Conservation (phyloP, 2,113 vertebrate species). For the Ginglymostoma cirratum region DNA sequence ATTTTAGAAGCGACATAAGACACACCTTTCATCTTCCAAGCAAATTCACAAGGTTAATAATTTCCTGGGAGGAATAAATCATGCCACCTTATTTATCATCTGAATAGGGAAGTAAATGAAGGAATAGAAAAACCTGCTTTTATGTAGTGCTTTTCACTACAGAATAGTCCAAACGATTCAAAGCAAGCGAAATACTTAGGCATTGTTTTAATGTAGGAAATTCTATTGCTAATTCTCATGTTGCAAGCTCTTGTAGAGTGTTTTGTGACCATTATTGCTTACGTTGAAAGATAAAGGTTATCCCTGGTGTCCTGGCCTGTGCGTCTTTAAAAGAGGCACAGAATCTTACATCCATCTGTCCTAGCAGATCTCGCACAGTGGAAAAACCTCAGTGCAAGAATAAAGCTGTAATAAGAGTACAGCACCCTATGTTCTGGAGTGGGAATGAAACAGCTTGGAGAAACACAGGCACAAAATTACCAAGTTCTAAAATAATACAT, state of each 20-base stretch:
- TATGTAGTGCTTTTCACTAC: background rate
- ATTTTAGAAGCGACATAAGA: background rate
- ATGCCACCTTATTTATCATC: background rate
- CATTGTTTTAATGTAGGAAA: background rate
- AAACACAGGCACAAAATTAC: background rate
- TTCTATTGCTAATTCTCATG: background rate
- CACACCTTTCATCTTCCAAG: too few relatives aligned
- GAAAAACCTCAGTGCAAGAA: too few relatives aligned
- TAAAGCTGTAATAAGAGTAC: too few relatives aligned
- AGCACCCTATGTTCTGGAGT: too few relatives aligned
- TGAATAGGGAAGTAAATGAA: background rate
- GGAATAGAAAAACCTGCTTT: background rate
- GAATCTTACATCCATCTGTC: too few relatives aligned
- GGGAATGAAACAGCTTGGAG: too few relatives aligned
- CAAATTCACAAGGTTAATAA: background rate
- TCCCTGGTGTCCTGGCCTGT: too few relatives aligned
- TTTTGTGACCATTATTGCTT: too few relatives aligned
- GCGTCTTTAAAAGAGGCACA: too few relatives aligned
- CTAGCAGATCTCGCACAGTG: too few relatives aligned
- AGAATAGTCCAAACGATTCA: background rate
- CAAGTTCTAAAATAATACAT: background rate
- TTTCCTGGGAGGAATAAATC: background rate
- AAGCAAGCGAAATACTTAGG: background rate
- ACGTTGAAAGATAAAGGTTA: too few relatives aligned
- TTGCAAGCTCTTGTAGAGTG: background rate